phyloP scores from a whole-genome alignment of 2,888 invertebrate genomes.

The Chelonus formosanus region DNA sequence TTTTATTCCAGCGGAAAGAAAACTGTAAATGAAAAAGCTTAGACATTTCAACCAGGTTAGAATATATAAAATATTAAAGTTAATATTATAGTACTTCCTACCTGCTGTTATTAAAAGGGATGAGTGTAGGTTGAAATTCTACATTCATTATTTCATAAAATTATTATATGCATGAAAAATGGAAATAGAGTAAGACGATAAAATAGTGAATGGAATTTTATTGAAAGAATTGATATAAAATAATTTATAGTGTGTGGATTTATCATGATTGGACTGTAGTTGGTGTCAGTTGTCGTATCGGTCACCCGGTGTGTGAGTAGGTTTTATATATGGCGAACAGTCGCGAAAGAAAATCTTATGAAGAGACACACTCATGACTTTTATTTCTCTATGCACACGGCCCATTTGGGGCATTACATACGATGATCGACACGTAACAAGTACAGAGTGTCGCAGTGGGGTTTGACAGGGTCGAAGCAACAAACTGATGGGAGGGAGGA shows the following conservation, averaged over 20 bases:
- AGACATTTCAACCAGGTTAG: no score
- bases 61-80: no score
- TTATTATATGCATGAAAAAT: not conserved
- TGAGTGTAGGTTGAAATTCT: no score
- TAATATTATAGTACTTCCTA: no score
- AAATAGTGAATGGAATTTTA: not conserved
- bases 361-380: slow-evolving; percentile 9
- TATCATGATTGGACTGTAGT: not conserved
- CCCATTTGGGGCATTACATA: slow-evolving; percentile 30
- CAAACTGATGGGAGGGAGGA: slow-evolving; percentile 32
- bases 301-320: slow-evolving; percentile 1
- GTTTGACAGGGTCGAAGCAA: slow-evolving; percentile 27
- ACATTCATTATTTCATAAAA: no score
- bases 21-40: no score
- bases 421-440: slow-evolving; percentile 28
- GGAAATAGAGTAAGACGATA: not conserved
- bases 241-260: slow-evolving; percentile 7
- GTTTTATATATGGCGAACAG: slow-evolving; percentile 18
- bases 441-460: slow-evolving; percentile 9
- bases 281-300: no score
- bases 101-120: no score
- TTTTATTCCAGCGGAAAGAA: no score
- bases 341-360: slow-evolving; percentile 15
- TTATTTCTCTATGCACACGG: slow-evolving; percentile 22
- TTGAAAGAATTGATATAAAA: not conserved